Base-by-base conservation (phyloP, 2,888 invertebrate species). In the Endotricha flammealis region DNA sequence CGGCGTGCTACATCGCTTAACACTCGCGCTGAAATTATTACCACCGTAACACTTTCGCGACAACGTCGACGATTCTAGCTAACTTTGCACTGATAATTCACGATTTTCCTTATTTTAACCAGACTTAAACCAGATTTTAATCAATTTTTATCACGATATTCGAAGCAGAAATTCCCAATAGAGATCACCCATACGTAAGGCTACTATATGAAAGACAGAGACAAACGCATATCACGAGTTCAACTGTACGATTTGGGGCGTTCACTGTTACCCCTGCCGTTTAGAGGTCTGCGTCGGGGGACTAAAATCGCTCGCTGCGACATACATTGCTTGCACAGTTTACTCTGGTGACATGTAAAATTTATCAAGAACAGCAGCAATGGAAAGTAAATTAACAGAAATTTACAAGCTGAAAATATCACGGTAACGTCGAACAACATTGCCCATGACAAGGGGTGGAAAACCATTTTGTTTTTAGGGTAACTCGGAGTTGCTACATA, bases 1-100 rank as follows among this genome's bases (percentile, higher is more conserved):
- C 78, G 65, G 69, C 75, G 74, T 74, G 75, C 67, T 73, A 74
- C 72, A 72, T 69, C 58, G 68, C 64, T 63, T 52, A 54, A 61
- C 64, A 60, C 61, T 65, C 63, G 57, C 70, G 63, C 67, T 67
- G 48, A 60, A 65, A 60, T 70, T 57, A 61, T 57, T 60, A 57
- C 61, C 57, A 60, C 64, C 61, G 56, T 57, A 55, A 62, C 66
- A 69, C 70, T 66, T 70, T 66, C 57, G 63, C 67, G 52, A 48
- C 48, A 41, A 46, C 51, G 44, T 50, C 23, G 42, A 52, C 46
- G 37, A 55, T 57, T 57, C 48, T 46, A 52, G 56, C 56, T 40
- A 48, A 50, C 29, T 51, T 44, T 38, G 16, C 42, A 45, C 16
- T 14, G 44, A 48, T 33, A 16, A 44, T 46, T 39, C 38, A 44